A percentile compares a stretch with the other conserved stretches of the same genome.
Conservation (phyloP, 2,113 vertebrate species). For the Odontesthes bonariensis region DNA sequence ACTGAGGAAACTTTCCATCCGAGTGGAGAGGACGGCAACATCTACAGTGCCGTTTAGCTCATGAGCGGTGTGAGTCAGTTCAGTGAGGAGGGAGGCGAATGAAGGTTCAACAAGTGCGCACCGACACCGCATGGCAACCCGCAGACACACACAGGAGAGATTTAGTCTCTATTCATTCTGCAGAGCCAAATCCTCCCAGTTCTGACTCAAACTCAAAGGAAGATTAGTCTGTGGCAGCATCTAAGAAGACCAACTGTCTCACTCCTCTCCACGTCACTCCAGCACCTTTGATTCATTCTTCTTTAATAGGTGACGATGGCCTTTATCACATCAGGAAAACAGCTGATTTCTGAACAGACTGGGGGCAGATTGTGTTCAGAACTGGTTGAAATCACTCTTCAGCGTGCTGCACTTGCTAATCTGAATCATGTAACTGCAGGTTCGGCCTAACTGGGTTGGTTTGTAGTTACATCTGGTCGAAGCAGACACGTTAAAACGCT, state of each 20-base stretch:
- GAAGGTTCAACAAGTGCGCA: constrained; percentile 20
- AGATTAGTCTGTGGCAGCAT: constrained; percentile 42
- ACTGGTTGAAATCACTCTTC: no score
- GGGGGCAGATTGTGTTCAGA: no score
- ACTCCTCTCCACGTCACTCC: no score
- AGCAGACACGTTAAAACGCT: no score
- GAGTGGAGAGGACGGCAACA: not conserved
- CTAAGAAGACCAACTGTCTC: not conserved
- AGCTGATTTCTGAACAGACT: no score
- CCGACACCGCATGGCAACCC: not conserved
- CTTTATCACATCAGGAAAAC: no score
- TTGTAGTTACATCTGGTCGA: no score
- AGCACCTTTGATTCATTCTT: no score
- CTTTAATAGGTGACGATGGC: no score
- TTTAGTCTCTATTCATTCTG: constrained; percentile 42
- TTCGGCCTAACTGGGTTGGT: no score
- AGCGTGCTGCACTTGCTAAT: no score
- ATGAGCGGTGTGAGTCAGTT: not conserved
- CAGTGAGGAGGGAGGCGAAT: not conserved
- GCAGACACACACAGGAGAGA: not conserved
- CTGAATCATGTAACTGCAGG: no score
- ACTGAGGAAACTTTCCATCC: constrained; percentile 6
- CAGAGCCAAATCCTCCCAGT: constrained; percentile 53
- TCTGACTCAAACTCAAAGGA: constrained; percentile 52
- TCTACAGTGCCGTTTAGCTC: not conserved